Evolutionary conservation across 2,113 vertebrate genomes (phyloP), one percentile per base, ranked within the genome.

Genomic region (Probosciger aterrimus): DNA sequence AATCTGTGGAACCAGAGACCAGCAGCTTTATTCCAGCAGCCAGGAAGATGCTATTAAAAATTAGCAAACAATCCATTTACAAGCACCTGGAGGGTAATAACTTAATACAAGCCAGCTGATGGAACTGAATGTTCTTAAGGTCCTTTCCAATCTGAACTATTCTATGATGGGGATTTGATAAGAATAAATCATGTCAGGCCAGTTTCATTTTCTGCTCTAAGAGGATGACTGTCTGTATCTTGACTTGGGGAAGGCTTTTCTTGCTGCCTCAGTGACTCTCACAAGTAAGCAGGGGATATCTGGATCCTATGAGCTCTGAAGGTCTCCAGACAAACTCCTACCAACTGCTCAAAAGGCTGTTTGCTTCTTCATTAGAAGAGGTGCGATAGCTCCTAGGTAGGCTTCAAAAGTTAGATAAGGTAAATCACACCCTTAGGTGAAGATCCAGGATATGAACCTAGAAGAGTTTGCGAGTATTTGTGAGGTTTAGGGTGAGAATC

Each of bases 211-310:
- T 53, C 37, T 70, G 10, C 28, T 44, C 30, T 27, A 27, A 69
- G 27, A 62, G 30, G 53, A 43, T 0, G 3, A 37, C 9, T 57
- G 71, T 37, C 18, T 0, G 0, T 78, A 17, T 52, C 23, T 60
- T 83, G 62, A 11, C 15, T 24, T 31, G 30, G n/a, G 28, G 44
- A 84, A 59, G n/a, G 50, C 8, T 90, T 92, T 59, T 80, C 44
- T 81, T 69, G 84, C 44, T 75, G 41, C 4, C 6, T 15, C 18
- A 7, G 33, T 35, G 30, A 25, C 37, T 50, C 2, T 68, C 4
- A 3, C 35, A 28, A 69, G 65, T 52, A 55, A 62, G 7, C 25
- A 41, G 44, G 28, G 43, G 47, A 24, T 12, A 22, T 50, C 18
- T 7, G 13, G 30, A 14, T 83, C 33, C n/a, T 3, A 2, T 3